Conservation (phyloP, 2,113 vertebrate species). For the Trichechus manatus region DNA sequence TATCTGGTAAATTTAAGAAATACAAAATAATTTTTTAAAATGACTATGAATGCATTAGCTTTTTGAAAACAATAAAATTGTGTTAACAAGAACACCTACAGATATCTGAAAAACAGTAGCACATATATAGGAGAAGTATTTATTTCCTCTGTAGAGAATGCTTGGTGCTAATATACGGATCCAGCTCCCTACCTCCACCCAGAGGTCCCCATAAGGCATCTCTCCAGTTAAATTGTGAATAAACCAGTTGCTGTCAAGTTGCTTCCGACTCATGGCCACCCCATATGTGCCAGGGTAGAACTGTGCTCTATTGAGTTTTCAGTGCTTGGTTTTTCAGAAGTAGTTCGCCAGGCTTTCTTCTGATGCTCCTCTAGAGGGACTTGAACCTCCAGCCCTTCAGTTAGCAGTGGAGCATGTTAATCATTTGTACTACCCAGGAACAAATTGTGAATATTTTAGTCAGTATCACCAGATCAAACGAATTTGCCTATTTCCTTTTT, state of each 20-base stretch:
- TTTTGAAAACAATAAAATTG: constrained; percentile 19
- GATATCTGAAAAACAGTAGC: not conserved
- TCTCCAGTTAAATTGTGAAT: not conserved
- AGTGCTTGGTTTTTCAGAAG: no score
- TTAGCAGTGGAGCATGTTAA: not conserved
- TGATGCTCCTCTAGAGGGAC: not conserved
- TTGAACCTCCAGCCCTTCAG: not conserved
- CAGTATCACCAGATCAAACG: not conserved
- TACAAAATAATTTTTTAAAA: not conserved
- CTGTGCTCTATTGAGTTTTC: no score
- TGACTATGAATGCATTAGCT: not conserved
- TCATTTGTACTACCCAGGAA: not conserved
- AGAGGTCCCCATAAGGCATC: not conserved
- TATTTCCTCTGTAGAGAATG: not conserved
- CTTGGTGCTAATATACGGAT: not conserved
- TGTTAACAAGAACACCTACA: not conserved
- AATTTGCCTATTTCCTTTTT: not conserved
- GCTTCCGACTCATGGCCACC: no score
- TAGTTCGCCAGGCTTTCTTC: not conserved
- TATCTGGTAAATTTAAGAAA: not conserved
- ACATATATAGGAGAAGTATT: not conserved
- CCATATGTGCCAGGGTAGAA: no score
- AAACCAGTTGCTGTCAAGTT: no score
- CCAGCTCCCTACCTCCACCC: not conserved
- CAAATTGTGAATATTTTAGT: not conserved